phyloP scores from a whole-genome alignment of 2,888 invertebrate species.

The Auanema freiburgensis region DNA sequence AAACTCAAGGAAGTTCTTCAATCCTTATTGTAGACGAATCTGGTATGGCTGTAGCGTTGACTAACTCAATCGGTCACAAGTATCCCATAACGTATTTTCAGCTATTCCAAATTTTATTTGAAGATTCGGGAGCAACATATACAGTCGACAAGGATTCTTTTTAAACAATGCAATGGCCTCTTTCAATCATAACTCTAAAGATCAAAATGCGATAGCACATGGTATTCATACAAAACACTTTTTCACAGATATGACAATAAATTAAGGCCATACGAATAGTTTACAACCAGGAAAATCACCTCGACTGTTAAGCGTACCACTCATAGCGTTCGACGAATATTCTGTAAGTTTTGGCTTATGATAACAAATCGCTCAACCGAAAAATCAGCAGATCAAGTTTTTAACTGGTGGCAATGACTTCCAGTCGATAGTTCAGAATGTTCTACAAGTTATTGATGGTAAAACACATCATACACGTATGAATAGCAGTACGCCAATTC shows the following conservation, averaged over 20 bases:
- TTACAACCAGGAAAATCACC: constrained; percentile 1
- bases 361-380: too few species aligned
- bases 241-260: neutral
- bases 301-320: too few species aligned
- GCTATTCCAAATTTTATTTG: neutral
- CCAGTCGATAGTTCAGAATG: too few species aligned
- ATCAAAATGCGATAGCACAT: neutral
- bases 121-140: neutral
- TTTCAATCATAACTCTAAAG: neutral
- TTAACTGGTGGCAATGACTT: too few species aligned
- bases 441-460: too few species aligned
- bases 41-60: neutral
- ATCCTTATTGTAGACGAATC: neutral
- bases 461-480: too few species aligned
- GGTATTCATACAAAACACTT: neutral
- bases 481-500: too few species aligned
- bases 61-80: neutral
- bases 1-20: neutral
- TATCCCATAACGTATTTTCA: too few species aligned
- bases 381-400: too few species aligned
- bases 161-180: neutral
- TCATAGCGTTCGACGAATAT: too few species aligned
- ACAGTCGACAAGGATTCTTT: neutral
- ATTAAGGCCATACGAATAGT: neutral
- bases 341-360: too few species aligned